phyloP scores from a whole-genome alignment of 2,113 vertebrate species.

The Entelurus aequoreus region DNA sequence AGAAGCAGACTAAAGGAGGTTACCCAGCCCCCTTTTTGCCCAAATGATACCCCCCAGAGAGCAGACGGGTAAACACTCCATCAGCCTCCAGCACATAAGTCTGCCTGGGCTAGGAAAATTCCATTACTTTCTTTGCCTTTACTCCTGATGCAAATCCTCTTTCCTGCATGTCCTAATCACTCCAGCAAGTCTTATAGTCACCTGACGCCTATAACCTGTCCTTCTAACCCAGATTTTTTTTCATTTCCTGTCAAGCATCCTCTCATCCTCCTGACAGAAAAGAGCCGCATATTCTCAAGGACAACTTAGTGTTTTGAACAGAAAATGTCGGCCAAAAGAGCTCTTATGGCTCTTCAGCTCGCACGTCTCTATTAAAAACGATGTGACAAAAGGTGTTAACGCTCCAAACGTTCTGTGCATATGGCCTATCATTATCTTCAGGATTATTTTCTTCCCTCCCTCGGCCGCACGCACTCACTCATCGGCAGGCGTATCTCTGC shows the following conservation, averaged over 20 bases:
- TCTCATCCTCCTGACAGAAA: constrained; percentile 38
- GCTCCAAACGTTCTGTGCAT: constrained; percentile 33
- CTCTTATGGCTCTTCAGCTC: constrained; percentile 40
- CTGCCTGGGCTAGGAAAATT: constrained; percentile 37
- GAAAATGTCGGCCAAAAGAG: constrained; percentile 35
- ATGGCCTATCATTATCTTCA: constrained; percentile 32
- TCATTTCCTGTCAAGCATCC: constrained; percentile 9
- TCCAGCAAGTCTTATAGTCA: constrained; percentile 24
- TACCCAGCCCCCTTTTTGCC: constrained; percentile 32
- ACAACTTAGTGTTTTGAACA: constrained; percentile 34
- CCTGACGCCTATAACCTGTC: constrained; percentile 14
- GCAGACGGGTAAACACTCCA: constrained; percentile 41
- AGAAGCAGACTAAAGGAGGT: constrained; percentile 38
- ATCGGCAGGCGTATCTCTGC: constrained; percentile 24
- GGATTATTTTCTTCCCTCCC: constrained; percentile 24
- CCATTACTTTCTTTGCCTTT: constrained; percentile 35
- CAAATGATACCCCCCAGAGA: constrained; percentile 36
- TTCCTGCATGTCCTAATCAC: constrained; percentile 18
- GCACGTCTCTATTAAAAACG: constrained; percentile 19
- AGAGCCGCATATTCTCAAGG: constrained; percentile 34
- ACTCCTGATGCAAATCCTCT: constrained; percentile 35
- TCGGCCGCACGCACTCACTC: constrained; percentile 11
- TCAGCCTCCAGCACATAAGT: constrained; percentile 29
- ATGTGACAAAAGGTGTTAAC: constrained; percentile 29
- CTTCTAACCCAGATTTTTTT: constrained; percentile 15